Conservation (phyloP, 2,888 invertebrate species). For the Aleiodes alternator region DNA sequence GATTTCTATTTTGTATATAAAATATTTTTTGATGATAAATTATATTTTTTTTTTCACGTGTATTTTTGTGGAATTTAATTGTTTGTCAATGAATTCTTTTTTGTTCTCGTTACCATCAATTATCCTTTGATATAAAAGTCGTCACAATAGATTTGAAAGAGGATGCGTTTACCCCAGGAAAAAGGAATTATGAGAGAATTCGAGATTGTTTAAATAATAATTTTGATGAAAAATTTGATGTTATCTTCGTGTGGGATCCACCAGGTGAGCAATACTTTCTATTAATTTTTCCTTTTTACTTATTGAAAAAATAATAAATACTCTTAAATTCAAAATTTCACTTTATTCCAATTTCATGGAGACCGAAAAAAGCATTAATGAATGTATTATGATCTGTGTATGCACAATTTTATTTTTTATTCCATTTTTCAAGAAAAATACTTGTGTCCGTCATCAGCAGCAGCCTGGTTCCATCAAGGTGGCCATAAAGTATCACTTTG, state of each 20-base stretch:
- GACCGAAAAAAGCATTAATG: no score
- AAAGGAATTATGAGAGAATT: constrained; percentile 75
- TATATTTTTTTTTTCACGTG: constrained; percentile 11
- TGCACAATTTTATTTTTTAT: not conserved
- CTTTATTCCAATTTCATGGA: no score
- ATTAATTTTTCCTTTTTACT: constrained; percentile 12
- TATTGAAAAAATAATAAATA: constrained; percentile 5
- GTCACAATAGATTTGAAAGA: constrained; percentile 77
- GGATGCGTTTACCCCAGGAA: constrained; percentile 74
- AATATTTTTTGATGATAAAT: constrained; percentile 48
- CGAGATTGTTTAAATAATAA: constrained; percentile 71
- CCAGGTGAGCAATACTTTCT: constrained; percentile 66
- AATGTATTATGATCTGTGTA: no score
- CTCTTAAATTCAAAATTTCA: constrained; percentile 1
- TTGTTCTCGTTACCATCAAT: not conserved
- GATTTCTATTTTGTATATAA: constrained; percentile 25
- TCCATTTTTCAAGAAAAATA: constrained; percentile 65
- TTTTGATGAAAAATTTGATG: constrained; percentile 72
- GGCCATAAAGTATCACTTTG: constrained; percentile 76
- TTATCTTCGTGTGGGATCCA: constrained; percentile 78
- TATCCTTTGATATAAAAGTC: constrained; percentile 67
- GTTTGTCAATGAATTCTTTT: constrained; percentile 2
- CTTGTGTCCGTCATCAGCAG: constrained; percentile 79
- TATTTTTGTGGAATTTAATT: constrained; percentile 6
- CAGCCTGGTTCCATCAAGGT: constrained; percentile 77